These are phyloP conservation scores for Prunella himalayana DNA, from an alignment of 2,113 vertebrate genomes.

Conservation along the genomic window DNA sequence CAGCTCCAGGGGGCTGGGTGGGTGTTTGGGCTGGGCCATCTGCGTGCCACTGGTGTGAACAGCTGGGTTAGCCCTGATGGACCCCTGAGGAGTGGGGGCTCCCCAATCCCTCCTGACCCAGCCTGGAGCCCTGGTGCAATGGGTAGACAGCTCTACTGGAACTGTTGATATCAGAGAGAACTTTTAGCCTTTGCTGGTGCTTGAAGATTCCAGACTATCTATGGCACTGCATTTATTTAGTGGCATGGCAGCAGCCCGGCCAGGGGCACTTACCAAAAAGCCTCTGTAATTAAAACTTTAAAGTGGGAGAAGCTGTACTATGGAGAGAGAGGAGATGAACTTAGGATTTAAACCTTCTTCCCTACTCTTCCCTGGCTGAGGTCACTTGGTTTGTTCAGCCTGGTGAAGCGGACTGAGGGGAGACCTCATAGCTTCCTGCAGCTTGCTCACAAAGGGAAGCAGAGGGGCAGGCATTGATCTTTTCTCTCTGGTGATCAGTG, in stretches of 20 bases:
- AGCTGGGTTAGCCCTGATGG: fast-evolving
- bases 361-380: neutral
- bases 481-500: neutral
- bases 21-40: fast-evolving
- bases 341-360: neutral
- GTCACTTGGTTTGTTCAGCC: neutral
- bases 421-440: neutral
- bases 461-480: neutral
- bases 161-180: neutral
- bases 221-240: neutral
- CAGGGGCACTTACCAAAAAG: neutral
- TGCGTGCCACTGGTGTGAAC: neutral
- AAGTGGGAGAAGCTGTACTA: neutral
- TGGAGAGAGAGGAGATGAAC: neutral
- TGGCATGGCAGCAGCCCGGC: neutral
- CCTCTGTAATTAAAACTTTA: neutral
- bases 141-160: neutral
- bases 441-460: neutral
- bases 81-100: fast-evolving
- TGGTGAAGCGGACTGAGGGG: neutral
- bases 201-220: neutral
- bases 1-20: fast-evolving
- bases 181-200: neutral
- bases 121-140: neutral
- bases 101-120: neutral